These are phyloP conservation scores for Strigamia maritima DNA, from an alignment of 2,888 invertebrate species.

Conservation along the genomic window DNA sequence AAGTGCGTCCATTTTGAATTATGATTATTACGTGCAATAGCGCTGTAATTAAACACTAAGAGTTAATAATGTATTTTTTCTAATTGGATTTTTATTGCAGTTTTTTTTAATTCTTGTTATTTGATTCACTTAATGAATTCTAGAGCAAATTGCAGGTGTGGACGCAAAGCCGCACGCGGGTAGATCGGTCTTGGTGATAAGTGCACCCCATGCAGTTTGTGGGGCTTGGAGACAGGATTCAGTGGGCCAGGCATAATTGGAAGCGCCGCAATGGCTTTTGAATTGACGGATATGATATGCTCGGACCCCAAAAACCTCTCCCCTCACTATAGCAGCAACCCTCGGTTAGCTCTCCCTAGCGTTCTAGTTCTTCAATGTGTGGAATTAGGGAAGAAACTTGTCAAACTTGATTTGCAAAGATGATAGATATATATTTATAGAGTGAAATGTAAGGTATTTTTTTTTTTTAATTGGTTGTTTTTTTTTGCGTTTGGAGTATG, in stretches of 20 bases:
- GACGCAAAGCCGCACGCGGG: constrained; percentile 25
- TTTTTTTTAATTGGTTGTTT: too few species aligned
- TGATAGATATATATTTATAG: too few species aligned
- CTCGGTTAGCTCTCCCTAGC: background rate
- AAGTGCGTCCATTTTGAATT: background rate
- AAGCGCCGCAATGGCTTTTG: constrained; percentile 34
- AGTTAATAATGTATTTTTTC: background rate
- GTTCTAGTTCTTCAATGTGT: background rate
- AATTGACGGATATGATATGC: constrained; percentile 32
- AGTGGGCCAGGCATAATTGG: constrained; percentile 13
- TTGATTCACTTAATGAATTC: background rate
- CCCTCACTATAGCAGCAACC: background rate
- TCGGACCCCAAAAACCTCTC: background rate
- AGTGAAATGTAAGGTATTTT: too few species aligned
- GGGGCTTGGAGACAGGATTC: constrained; percentile 12
- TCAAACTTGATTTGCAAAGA: constrained; percentile 26
- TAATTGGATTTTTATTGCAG: background rate
- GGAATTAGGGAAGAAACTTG: background rate
- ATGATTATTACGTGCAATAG: background rate
- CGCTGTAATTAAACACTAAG: background rate
- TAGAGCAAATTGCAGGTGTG: constrained; percentile 24
- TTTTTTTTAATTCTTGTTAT: background rate
- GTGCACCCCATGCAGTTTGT: background rate
- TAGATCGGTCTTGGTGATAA: background rate
- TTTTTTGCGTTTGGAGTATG: too few species aligned